phyloP scores from a whole-genome alignment of 2,113 vertebrate species.

The Microtus ochrogaster region DNA sequence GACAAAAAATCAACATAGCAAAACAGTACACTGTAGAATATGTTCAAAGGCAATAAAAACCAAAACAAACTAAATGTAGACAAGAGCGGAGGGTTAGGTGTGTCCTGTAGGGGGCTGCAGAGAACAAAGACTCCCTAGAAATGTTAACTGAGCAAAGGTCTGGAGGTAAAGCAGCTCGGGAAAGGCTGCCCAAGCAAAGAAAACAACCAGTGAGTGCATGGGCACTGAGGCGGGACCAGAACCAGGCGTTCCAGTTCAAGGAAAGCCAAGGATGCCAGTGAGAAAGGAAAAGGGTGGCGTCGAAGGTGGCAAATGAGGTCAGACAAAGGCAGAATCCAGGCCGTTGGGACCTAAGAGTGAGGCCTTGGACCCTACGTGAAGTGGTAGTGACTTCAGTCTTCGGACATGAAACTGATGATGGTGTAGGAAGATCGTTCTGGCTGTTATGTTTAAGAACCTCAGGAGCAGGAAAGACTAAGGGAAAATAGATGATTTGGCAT shows the following conservation, averaged over 20 bases:
- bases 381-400: not conserved
- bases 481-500: not conserved
- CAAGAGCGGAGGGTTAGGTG: not conserved
- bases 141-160: no score
- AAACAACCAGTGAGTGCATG: not conserved
- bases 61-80: not conserved
- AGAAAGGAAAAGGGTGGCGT: not conserved
- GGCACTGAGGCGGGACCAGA: not conserved
- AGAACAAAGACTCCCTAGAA: not conserved
- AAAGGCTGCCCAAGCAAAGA: not conserved
- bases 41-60: not conserved
- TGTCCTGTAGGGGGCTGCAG: accelerated
- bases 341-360: not conserved
- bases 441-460: not conserved
- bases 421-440: not conserved
- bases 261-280: not conserved
- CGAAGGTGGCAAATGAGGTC: not conserved
- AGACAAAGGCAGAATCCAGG: not conserved
- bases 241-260: not conserved
- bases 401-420: no score
- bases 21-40: not conserved
- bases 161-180: not conserved
- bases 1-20: not conserved
- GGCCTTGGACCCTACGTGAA: not conserved
- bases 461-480: not conserved